Evolutionary conservation across 2,888 invertebrate species (phyloP).

Genomic region (Steinernema carpocapsae): DNA sequence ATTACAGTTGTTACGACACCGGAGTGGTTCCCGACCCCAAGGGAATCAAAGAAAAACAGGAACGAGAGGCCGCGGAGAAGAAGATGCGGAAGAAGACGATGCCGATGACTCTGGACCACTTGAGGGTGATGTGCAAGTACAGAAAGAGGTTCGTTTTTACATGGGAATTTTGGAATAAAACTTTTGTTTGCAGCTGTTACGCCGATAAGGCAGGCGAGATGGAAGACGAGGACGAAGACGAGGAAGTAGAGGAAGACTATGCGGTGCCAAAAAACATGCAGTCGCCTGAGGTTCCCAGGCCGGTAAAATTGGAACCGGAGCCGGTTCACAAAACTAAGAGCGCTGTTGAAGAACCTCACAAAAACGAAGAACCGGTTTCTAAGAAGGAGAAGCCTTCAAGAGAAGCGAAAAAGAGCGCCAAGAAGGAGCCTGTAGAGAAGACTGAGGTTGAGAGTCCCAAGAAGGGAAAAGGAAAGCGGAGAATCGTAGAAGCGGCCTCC

Average conservation of each 20-base stretch:
- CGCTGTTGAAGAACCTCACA: neutral
- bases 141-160: constrained; percentile 41
- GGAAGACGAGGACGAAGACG: neutral
- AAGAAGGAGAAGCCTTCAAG: neutral
- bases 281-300: constrained; percentile 17
- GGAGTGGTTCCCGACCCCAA: constrained; percentile 44
- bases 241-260: neutral
- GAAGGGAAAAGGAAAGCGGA: neutral
- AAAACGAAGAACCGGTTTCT: neutral
- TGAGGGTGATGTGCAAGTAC: constrained; percentile 49
- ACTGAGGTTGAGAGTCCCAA: neutral
- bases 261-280: neutral
- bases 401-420: neutral
- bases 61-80: constrained; percentile 27
- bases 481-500: neutral
- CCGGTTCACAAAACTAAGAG: neutral
- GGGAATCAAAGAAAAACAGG: constrained; percentile 22
- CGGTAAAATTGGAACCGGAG: constrained; percentile 17
- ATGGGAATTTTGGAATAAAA: no score
- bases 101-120: constrained; percentile 34
- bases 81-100: constrained; percentile 38
- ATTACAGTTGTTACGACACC: constrained; percentile 52
- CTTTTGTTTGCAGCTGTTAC: constrained; percentile 46
- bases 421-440: constrained; percentile 6
- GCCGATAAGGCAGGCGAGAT: constrained; percentile 40